A percentile compares a stretch with the other conserved stretches of the same genome.
Evolutionary conservation across 1,140 invertebrate genomes (phyloP).

Genomic region (Elysia chlorotica): DNA sequence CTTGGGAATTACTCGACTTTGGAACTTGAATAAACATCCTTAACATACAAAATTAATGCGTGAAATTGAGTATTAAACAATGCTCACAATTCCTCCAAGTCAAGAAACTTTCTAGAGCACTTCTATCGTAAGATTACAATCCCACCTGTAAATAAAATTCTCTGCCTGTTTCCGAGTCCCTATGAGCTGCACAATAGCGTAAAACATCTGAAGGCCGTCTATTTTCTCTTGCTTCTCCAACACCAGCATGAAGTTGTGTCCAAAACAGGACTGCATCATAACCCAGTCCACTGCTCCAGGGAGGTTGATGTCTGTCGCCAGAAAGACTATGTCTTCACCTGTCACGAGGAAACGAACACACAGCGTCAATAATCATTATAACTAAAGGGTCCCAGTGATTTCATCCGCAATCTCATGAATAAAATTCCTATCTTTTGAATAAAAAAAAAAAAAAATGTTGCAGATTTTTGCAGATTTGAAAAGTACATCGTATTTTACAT

Average conservation of each 20-base stretch:
- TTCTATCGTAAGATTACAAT: too few relatives aligned
- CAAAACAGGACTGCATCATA: constrained; percentile 99
- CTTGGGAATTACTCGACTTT: too few relatives aligned
- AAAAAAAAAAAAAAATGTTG: not conserved
- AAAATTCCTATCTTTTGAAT: not conserved
- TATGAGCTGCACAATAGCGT: constrained; percentile 99
- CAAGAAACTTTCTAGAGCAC: too few relatives aligned
- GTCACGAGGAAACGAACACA: constrained; percentile 25
- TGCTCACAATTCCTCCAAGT: too few relatives aligned
- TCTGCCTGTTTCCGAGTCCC: constrained; percentile 98
- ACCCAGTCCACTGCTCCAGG: constrained; percentile 99
- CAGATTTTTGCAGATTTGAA: not conserved
- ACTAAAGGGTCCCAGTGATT: too few relatives aligned
- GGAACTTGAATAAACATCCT: too few relatives aligned
- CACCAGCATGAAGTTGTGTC: constrained; percentile 98
- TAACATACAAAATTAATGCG: too few relatives aligned
- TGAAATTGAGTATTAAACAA: too few relatives aligned
- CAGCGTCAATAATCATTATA: not conserved
- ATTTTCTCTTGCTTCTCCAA: constrained; percentile 98
- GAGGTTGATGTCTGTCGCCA: constrained; percentile 99
- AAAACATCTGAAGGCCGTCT: constrained; percentile 98
- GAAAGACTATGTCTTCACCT: constrained; percentile 97
- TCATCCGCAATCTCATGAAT: too few relatives aligned
- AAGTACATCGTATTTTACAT: not conserved
- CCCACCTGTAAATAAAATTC: constrained; percentile 93